A percentile compares a stretch with the other conserved stretches of the same genome.
Evolutionary conservation across 1,140 invertebrate species (phyloP).

Genomic region (Octopus sinensis): DNA sequence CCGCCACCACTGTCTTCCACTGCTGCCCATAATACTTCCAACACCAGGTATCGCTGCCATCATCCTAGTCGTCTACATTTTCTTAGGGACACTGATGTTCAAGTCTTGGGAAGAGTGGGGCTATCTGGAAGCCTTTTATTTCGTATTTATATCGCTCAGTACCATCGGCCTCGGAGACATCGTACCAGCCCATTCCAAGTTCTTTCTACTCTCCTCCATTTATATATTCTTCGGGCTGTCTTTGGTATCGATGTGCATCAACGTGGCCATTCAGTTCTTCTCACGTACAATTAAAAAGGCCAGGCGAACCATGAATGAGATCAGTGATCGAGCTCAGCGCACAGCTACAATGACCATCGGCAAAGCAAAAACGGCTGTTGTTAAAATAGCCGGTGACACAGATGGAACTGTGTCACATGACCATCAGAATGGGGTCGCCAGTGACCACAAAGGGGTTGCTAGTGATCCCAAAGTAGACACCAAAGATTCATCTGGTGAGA

Average conservation of each 20-base stretch:
- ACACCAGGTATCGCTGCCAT: conserved; percentile 67
- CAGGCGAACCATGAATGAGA: conserved; percentile 17
- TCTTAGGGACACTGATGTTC: conserved; percentile 76
- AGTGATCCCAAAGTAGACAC: too few relatives aligned
- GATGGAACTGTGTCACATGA: too few relatives aligned
- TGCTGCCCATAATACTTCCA: not conserved
- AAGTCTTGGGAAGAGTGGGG: conserved; percentile 71
- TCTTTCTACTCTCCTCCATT: conserved; percentile 85
- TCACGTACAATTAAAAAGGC: conserved; percentile 17
- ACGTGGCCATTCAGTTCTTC: conserved; percentile 68
- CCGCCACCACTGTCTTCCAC: too few relatives aligned
- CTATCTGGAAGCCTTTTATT: conserved; percentile 88
- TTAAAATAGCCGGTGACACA: not conserved
- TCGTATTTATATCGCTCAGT: conserved; percentile 80
- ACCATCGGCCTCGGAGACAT: conserved; percentile 77
- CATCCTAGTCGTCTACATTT: conserved; percentile 78
- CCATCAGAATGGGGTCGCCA: too few relatives aligned
- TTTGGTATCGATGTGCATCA: conserved; percentile 89
- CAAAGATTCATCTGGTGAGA: too few relatives aligned
- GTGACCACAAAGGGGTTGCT: too few relatives aligned
- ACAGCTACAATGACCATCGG: conserved; percentile 2
- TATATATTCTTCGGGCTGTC: conserved; percentile 91
- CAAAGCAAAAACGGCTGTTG: not conserved
- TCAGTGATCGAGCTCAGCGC: not conserved
- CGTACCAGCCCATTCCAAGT: conserved; percentile 82